Percentiles rank a stretch among this genome's conserved stretches.
Conservation (phyloP, 2,888 invertebrate genomes). For the Lissonota sp. region DNA sequence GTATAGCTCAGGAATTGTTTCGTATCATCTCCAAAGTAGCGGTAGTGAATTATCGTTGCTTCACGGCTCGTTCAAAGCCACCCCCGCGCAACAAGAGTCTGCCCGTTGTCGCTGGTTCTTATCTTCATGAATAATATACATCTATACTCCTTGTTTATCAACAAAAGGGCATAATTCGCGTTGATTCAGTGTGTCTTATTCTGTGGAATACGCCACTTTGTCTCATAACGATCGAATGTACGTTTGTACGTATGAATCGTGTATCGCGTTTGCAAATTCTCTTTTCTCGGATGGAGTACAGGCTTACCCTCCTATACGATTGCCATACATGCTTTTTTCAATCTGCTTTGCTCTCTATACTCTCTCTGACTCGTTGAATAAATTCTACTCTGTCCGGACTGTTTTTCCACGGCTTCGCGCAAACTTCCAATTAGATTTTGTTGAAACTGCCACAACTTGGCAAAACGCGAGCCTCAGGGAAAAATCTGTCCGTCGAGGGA, state of each 20-base stretch:
- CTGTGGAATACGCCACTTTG: too few relatives aligned
- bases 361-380: neutral
- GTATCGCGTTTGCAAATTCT: slow-evolving; percentile 9
- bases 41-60: slow-evolving; percentile 2
- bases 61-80: slow-evolving; percentile 3
- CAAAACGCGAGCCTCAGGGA: too few relatives aligned
- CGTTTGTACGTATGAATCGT: neutral
- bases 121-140: slow-evolving; percentile 1
- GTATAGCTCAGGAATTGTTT: slow-evolving; percentile 2
- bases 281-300: neutral
- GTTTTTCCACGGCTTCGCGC: too few relatives aligned
- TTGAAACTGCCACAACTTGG: too few relatives aligned
- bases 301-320: slow-evolving; percentile 7
- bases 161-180: too few relatives aligned
- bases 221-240: neutral
- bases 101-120: neutral
- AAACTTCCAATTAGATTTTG: too few relatives aligned
- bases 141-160: too few relatives aligned
- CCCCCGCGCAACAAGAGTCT: neutral
- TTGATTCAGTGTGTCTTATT: too few relatives aligned
- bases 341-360: neutral
- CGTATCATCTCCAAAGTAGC: slow-evolving; percentile 19
- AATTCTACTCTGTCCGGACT: too few relatives aligned
- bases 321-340: neutral
- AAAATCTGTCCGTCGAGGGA: too few relatives aligned